Conservation (phyloP, 2,113 vertebrate genomes). For the Myanophis thanlyinensis region DNA sequence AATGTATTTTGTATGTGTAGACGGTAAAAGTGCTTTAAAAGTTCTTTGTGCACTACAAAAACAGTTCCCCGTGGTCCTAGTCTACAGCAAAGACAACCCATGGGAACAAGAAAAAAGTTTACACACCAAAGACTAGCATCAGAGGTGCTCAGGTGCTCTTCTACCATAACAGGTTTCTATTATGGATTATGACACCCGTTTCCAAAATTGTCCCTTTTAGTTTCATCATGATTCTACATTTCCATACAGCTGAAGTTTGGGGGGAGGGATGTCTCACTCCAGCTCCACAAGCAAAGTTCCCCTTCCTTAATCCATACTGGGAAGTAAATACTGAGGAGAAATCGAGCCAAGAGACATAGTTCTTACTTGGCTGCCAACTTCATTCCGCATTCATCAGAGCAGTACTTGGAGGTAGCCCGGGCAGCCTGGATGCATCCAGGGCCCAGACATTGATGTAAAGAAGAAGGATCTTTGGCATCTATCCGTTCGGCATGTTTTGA, state of each 20-base stretch:
- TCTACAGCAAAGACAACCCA: background rate
- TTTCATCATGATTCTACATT: background rate
- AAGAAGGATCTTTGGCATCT: constrained; percentile 74
- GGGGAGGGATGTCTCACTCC: background rate
- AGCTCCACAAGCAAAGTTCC: background rate
- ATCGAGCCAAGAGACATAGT: fast-evolving
- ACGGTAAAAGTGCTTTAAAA: background rate
- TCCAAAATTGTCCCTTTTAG: background rate
- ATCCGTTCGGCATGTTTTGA: constrained; percentile 78
- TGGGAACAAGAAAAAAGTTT: background rate
- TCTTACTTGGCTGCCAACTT: constrained; percentile 92
- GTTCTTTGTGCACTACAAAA: background rate
- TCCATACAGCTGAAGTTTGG: background rate
- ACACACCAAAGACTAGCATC: background rate
- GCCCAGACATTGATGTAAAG: constrained; percentile 85
- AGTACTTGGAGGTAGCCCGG: constrained; percentile 86
- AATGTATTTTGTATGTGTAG: background rate
- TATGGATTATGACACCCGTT: background rate
- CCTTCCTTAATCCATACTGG: background rate
- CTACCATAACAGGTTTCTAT: background rate
- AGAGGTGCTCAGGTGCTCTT: background rate
- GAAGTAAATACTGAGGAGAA: background rate
- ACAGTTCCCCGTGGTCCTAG: background rate
- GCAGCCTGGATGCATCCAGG: constrained; percentile 82
- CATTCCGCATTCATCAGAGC: constrained; percentile 93